Evolutionary conservation across 2,888 invertebrate genomes (phyloP), one percentile per base, ranked within the genome.

Genomic region (Meghimatium bilineatum): DNA sequence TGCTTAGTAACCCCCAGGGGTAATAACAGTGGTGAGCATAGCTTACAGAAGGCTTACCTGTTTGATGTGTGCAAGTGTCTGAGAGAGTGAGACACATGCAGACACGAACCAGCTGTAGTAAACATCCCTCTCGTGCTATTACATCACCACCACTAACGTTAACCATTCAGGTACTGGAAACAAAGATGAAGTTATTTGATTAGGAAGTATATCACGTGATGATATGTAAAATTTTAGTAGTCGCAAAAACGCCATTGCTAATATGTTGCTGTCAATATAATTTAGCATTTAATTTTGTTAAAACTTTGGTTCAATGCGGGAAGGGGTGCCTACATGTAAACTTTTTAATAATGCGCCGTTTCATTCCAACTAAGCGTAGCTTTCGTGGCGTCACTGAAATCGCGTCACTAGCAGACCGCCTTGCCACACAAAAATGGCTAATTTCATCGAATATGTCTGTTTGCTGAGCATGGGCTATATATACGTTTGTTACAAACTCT

Each of bases 31-130:
- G 56, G 56, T 26, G 56, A 71, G 71, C 69, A 80, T 56, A 71
- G 34, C 52, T 34, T 52, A 52, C 80, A 71, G 80, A 69, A 56
- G 69, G 71, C 80, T 80, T 71, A 80, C 80, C 80, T 80, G 80
- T 32, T 52, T 34, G 80, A 80, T 78, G 78, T 67, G 78, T 78
- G 78, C 78, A 78, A 78, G 78, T 78, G 78, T 38, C 78, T 78
- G 3, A 26, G 71, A 80, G 71, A 66, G 52, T 56, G 56, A 49
- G 29, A 29, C 52, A 12, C 44, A 1, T 26, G 56, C 71, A 80
- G 80, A 80, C 80, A 80, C 71, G 80, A 80, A 80, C 69, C 80
- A 80, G 69, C 80, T 36, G 52, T 52, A 1, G n/a, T 71, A 80
- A 80, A 80, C 80, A 80, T 69, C 52, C 71, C 36, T 49, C 71